These are phyloP conservation scores for Epirrhoe alternata DNA, from an alignment of 2,888 invertebrate genomes.

Conservation along the genomic window DNA sequence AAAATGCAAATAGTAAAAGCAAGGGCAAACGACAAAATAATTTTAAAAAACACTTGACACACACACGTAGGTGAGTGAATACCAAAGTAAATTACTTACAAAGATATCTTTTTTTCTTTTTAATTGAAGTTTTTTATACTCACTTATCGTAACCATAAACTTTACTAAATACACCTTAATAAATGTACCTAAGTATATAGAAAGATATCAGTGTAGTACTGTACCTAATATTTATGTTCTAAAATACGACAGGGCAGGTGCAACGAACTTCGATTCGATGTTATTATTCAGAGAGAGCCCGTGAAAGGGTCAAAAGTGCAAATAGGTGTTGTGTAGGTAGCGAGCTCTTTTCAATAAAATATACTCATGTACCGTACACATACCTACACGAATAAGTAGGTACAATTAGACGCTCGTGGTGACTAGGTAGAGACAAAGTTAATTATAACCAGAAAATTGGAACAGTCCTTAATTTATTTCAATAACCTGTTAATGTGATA, in stretches of 20 bases:
- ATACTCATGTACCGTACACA: neutral
- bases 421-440: neutral
- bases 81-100: no score
- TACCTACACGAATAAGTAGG: neutral
- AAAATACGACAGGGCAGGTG: neutral
- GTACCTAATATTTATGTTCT: neutral
- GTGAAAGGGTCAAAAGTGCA: slow-evolving; percentile 12
- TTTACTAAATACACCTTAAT: neutral
- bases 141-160: no score
- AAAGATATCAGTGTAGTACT: no score
- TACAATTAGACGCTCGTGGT: neutral
- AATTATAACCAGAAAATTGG: neutral
- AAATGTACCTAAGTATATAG: no score
- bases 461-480: neutral
- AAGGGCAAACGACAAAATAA: no score
- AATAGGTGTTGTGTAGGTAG: neutral
- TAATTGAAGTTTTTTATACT: no score
- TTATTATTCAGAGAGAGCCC: slow-evolving; percentile 21
- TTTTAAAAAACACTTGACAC: no score
- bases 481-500: neutral
- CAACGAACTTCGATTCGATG: slow-evolving; percentile 16
- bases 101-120: no score
- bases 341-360: neutral
- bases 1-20: no score
- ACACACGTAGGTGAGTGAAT: no score